Percentiles rank a stretch among this genome's conserved stretches.
Evolutionary conservation across 1,140 invertebrate genomes (phyloP).

Genomic region (Coptotermes formosanus): DNA sequence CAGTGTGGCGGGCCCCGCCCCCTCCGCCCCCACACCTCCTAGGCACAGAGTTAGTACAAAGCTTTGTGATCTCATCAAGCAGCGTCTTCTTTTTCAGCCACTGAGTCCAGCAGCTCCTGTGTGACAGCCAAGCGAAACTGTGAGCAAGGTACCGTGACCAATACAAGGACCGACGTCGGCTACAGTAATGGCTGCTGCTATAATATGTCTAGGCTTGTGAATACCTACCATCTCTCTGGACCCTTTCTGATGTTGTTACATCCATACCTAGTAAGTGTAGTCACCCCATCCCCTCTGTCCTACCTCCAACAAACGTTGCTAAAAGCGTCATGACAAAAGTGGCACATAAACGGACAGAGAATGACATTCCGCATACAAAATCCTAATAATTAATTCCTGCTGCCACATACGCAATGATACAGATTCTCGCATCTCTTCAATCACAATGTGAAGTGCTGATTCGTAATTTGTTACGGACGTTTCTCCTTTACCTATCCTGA

Average conservation of each 20-base stretch:
- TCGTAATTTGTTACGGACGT: too few relatives aligned
- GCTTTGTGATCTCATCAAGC: background rate
- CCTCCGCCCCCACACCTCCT: background rate
- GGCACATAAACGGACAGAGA: background rate
- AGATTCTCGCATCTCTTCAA: too few relatives aligned
- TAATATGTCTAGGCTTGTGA: background rate
- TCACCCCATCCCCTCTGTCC: background rate
- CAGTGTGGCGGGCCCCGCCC: background rate
- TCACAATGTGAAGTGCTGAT: too few relatives aligned
- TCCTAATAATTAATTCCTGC: too few relatives aligned
- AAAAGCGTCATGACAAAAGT: background rate
- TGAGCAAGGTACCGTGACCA: slow-evolving; percentile 10
- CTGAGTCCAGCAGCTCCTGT: background rate
- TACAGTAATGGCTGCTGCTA: background rate
- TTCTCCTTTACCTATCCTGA: too few relatives aligned
- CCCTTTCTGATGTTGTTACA: too few relatives aligned
- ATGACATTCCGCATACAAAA: too few relatives aligned
- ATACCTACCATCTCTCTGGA: background rate
- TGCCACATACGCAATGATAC: too few relatives aligned
- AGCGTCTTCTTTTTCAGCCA: background rate
- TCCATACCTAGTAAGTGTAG: background rate
- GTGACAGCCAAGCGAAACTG: slow-evolving; percentile 8
- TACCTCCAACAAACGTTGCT: background rate
- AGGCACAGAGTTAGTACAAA: background rate
- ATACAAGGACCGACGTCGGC: background rate